Evolutionary conservation across 2,888 invertebrate genomes (phyloP), one percentile per base, ranked within the genome.

Genomic region (Bedellia somnulentella): DNA sequence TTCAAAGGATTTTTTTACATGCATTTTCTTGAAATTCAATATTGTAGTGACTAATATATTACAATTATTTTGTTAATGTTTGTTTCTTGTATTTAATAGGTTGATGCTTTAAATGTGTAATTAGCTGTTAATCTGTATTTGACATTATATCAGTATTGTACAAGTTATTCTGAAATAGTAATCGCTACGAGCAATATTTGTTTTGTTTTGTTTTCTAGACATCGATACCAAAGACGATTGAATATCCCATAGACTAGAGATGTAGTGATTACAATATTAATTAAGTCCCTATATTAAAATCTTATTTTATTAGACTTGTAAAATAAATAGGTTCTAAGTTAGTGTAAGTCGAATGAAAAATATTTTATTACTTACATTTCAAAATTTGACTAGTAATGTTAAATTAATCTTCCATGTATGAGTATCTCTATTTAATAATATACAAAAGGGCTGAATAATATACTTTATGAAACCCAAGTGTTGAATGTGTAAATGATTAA

Each of bases 161-260:
- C 38, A 39, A 37, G 35, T 42, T 42, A 43, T 43, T 44, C 48
- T 45, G 51, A 48, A 45, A 52, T 43, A 39, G 44, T 47, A 56
- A 56, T 57, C 50, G 54, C 5, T 18, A 18, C 18, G 9, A 18
- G 18, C 49, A 40, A 44, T 44, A 47, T 49, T 59, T 47, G 49
- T 52, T 44, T 51, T 49, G 46, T 54, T 58, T 52, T 56, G 51
- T 59, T 63, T 60, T 64, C 56, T 62, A 52, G 63, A 63, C 59
- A 60, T 60, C 70, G 56, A 75, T 75, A 75, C 75, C 75, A 75
- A 75, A 75, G 75, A 75, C 61, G 59, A 60, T 71, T 62, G 71
- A 73, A 70, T 71, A 71, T 71, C 73, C 66, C 59, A 50, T 57
- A 61, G 58, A 47, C 54, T 61, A 47, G 51, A 49, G 46, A 50